Conservation (phyloP, 2,888 invertebrate species). For the Phania funesta region DNA sequence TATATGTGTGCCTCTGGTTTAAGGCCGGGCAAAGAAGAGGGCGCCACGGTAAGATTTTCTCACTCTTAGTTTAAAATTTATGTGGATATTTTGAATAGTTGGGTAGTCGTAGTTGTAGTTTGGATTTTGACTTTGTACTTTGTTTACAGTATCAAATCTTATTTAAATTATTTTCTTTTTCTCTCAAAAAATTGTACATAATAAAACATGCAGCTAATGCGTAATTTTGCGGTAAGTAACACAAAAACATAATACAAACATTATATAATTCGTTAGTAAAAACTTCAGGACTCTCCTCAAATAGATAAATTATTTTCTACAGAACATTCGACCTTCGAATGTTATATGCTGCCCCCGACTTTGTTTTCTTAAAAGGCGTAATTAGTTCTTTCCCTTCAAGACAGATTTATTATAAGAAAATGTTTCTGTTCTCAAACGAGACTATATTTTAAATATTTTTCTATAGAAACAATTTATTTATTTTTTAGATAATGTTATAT, state of each 20-base stretch:
- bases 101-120: neutral
- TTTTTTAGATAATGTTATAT: too few species aligned
- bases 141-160: neutral
- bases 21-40: conserved; percentile 91
- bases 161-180: conserved; percentile 14
- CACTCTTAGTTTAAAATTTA: neutral
- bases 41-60: conserved; percentile 82
- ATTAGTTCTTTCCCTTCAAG: too few species aligned
- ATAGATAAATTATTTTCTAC: too few species aligned
- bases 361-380: too few species aligned
- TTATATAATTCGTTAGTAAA: neutral
- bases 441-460: too few species aligned
- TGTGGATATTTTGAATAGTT: neutral
- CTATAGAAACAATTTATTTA: too few species aligned
- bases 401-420: too few species aligned
- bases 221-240: conserved; percentile 77
- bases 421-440: too few species aligned
- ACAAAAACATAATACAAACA: neutral
- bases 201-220: conserved; percentile 71
- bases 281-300: too few species aligned
- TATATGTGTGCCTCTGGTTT: conserved; percentile 99
- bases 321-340: too few species aligned
- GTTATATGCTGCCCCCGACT: too few species aligned
- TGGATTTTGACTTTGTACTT: neutral
- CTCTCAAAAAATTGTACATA: neutral